Percentiles rank a stretch among this genome's conserved stretches.
These are phyloP conservation scores for Poeciliopsis infans DNA, from an alignment of 2,797 vertebrate genomes.

Conservation along the genomic window DNA sequence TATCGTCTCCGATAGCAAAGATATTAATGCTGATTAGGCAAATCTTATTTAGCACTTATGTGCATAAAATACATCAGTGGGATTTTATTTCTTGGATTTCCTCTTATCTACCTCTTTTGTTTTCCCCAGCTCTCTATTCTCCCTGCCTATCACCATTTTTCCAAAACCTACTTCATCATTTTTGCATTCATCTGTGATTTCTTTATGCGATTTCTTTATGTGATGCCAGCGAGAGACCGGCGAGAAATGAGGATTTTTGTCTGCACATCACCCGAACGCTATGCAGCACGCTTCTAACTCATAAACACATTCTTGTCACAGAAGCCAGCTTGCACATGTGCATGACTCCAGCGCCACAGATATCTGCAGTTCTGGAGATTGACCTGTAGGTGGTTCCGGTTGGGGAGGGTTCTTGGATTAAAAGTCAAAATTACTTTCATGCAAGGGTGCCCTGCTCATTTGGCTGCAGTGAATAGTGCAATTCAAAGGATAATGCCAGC, in stretches of 20 bases:
- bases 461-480: slow-evolving; percentile 74
- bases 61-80: slow-evolving; percentile 37
- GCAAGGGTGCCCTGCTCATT: slow-evolving; percentile 79
- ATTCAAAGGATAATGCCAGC: slow-evolving; percentile 80
- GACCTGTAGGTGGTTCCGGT: slow-evolving; percentile 67
- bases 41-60: slow-evolving; percentile 53
- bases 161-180: slow-evolving; percentile 50
- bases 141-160: slow-evolving; percentile 31
- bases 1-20: slow-evolving; percentile 2
- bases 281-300: neutral
- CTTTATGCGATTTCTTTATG: slow-evolving; percentile 24
- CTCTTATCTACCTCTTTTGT: slow-evolving; percentile 10
- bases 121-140: slow-evolving; percentile 7
- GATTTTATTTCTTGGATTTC: slow-evolving; percentile 17
- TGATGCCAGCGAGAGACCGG: slow-evolving; percentile 30
- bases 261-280: slow-evolving; percentile 20
- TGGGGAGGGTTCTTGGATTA: slow-evolving; percentile 53
- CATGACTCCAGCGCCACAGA: slow-evolving; percentile 23
- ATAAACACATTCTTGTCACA: slow-evolving; percentile 2
- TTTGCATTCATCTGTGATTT: slow-evolving; percentile 31
- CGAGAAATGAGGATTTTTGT: slow-evolving; percentile 38
- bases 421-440: slow-evolving; percentile 82
- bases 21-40: slow-evolving; percentile 56
- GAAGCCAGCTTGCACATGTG: neutral
- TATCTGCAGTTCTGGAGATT: slow-evolving; percentile 49